phyloP scores from a whole-genome alignment of 2,888 invertebrate genomes.

The Oxyteleia sp. region DNA sequence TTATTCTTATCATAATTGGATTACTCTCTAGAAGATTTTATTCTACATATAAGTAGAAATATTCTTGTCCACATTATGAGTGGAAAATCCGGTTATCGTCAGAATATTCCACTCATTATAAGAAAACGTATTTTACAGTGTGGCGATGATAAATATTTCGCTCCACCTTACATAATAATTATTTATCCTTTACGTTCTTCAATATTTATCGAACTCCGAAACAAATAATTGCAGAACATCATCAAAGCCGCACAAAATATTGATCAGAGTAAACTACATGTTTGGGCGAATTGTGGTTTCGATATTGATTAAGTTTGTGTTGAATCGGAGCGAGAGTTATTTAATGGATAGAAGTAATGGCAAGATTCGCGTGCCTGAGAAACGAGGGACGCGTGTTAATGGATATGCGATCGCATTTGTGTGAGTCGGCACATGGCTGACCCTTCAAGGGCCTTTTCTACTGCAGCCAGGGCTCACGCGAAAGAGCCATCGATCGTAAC shows the following conservation, averaged over 20 bases:
- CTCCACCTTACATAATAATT: not conserved
- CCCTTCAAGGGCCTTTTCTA: conserved; percentile 76
- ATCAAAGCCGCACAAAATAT: conserved; percentile 40
- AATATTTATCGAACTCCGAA: not conserved
- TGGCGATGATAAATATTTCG: too few species aligned
- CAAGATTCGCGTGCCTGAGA: conserved; percentile 67
- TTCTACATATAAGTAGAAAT: too few species aligned
- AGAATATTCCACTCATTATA: too few species aligned
- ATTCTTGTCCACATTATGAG: too few species aligned
- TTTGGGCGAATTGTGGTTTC: conserved; percentile 46
- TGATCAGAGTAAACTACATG: conserved; percentile 24
- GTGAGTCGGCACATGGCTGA: conserved; percentile 70
- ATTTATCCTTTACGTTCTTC: not conserved
- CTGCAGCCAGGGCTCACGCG: conserved; percentile 70
- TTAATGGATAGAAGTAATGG: conserved; percentile 68
- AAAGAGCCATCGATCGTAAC: conserved; percentile 70
- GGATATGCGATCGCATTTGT: conserved; percentile 61
- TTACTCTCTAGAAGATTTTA: too few species aligned
- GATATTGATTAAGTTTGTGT: conserved; percentile 64
- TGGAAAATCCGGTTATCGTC: too few species aligned
- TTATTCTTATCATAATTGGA: too few species aligned
- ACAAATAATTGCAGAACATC: conserved; percentile 16
- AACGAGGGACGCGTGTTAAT: conserved; percentile 71
- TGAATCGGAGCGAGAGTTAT: conserved; percentile 64
- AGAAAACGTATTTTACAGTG: too few species aligned